phyloP scores from a whole-genome alignment of 2,113 vertebrate genomes.

The Periophthalmodon schlosseri region DNA sequence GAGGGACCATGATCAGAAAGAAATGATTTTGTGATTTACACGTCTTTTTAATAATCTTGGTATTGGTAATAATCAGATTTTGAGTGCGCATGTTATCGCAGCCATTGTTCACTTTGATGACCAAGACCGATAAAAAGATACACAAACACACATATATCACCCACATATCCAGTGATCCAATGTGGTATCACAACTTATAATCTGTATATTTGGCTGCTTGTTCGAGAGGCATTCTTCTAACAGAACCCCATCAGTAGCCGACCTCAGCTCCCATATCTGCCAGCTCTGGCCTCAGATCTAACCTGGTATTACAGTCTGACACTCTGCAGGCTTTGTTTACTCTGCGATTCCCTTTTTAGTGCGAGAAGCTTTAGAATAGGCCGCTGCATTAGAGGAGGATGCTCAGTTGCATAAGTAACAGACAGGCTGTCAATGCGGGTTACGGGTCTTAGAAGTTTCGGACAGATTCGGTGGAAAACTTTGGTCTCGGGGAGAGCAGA shows the following conservation, averaged over 20 bases:
- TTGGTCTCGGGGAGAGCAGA: slow-evolving; percentile 1
- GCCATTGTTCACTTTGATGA: too few species aligned
- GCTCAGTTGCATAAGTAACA: slow-evolving; percentile 32
- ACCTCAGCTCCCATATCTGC: slow-evolving; percentile 28
- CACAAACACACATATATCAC: not conserved
- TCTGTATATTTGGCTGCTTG: not conserved
- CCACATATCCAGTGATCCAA: not conserved
- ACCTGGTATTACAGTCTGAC: slow-evolving; percentile 43
- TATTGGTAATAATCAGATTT: too few species aligned
- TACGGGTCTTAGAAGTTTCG: slow-evolving; percentile 28
- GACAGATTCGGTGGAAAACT: slow-evolving; percentile 23
- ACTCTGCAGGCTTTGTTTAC: slow-evolving; percentile 50
- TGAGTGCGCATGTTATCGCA: too few species aligned
- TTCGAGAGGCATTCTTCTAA: not conserved
- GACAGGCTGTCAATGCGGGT: slow-evolving; percentile 25
- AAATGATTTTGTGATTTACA: too few species aligned
- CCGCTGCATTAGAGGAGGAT: slow-evolving; percentile 35
- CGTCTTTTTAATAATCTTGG: too few species aligned
- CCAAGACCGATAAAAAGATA: not conserved
- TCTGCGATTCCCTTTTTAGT: slow-evolving; percentile 21
- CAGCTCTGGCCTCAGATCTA: slow-evolving; percentile 39
- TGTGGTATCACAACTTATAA: not conserved
- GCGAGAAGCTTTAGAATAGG: slow-evolving; percentile 30
- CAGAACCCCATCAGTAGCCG: slow-evolving; percentile 11
- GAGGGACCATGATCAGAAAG: too few species aligned